Conservation (phyloP, 2,113 vertebrate species). For the Girardinichthys multiradiatus region DNA sequence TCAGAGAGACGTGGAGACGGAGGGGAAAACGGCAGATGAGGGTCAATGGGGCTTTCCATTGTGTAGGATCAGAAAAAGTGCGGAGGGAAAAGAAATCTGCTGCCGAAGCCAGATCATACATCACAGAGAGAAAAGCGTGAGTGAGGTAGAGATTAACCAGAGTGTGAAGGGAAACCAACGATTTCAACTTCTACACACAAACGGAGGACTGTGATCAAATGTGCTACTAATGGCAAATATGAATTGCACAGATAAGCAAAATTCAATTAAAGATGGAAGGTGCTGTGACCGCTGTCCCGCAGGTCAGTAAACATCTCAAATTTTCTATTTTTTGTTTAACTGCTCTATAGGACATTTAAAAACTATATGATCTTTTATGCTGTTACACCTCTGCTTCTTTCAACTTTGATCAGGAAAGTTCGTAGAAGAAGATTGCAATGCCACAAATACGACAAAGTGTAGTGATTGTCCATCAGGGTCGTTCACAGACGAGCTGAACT, state of each 20-base stretch:
- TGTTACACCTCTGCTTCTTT: conserved; percentile 3
- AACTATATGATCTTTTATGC: background rate
- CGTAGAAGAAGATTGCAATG: conserved; percentile 17
- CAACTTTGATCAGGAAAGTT: conserved; percentile 54
- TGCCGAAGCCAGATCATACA: conserved; percentile 28
- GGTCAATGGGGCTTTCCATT: conserved; percentile 71
- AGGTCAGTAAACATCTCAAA: conserved; percentile 57
- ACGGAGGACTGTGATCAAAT: conserved; percentile 12
- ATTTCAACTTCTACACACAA: conserved; percentile 10
- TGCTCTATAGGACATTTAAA: background rate
- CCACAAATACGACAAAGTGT: background rate
- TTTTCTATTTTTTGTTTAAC: background rate
- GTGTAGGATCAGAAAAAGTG: conserved; percentile 60
- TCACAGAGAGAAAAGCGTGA: conserved; percentile 17
- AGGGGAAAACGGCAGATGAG: conserved; percentile 42
- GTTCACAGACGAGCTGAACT: conserved; percentile 50
- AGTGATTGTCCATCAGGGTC: background rate
- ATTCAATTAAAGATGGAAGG: fast-evolving
- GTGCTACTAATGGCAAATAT: background rate
- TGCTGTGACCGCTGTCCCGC: conserved; percentile 59
- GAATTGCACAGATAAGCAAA: background rate
- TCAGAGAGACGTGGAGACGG: background rate
- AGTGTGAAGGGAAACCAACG: background rate
- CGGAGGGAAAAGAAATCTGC: conserved; percentile 32
- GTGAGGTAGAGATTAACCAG: background rate